These are phyloP conservation scores for Triops cancriformis DNA, from an alignment of 1,140 invertebrate genomes.

Conservation along the genomic window DNA sequence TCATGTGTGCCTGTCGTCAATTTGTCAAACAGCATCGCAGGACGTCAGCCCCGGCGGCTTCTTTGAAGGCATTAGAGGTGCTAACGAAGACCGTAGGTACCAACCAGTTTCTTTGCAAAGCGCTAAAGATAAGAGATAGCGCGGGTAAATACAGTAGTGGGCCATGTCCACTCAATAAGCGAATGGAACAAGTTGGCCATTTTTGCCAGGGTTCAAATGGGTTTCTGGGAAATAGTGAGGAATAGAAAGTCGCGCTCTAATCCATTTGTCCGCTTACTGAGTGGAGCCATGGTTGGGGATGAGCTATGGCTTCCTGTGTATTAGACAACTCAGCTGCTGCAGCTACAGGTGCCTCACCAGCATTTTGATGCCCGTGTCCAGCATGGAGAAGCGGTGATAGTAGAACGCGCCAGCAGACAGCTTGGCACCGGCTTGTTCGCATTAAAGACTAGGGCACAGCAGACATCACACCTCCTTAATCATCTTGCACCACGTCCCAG, in stretches of 20 bases:
- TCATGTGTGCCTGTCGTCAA: not conserved
- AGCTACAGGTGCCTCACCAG: not conserved
- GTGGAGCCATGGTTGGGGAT: not conserved
- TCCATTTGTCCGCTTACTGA: not conserved
- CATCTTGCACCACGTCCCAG: not conserved
- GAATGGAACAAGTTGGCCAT: not conserved
- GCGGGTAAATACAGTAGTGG: not conserved
- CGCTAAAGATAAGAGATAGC: not conserved
- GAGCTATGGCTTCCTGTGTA: not conserved
- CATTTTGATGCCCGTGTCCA: not conserved
- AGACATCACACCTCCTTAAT: constrained; percentile 3
- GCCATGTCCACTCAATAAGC: not conserved
- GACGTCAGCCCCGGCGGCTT: not conserved
- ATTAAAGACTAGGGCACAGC: constrained; percentile 13
- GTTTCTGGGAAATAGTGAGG: not conserved
- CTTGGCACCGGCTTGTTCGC: not conserved
- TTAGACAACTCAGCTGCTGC: not conserved
- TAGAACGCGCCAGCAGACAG: not conserved
- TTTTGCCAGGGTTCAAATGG: not conserved
- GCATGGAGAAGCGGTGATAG: not conserved
- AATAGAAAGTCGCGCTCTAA: not conserved
- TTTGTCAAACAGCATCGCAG: constrained; percentile 1
- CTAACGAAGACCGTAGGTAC: not conserved
- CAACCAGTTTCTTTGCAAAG: not conserved
- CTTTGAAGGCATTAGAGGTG: not conserved